Conservation (phyloP, 2,888 invertebrate genomes). For the Sabatieria punctata region DNA sequence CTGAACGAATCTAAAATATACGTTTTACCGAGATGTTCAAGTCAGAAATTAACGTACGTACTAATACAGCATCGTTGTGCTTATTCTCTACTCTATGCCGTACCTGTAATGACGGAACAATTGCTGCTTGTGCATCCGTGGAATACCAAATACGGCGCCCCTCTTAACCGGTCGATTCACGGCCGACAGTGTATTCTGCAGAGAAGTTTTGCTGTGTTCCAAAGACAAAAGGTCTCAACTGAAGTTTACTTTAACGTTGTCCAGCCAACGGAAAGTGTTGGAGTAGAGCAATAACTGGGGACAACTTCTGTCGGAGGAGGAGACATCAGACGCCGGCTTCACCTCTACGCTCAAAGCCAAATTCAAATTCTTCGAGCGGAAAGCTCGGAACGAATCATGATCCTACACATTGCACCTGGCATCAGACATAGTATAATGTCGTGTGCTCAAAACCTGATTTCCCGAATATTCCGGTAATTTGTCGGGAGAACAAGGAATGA, state of each 20-base stretch:
- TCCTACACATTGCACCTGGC: conserved; percentile 39
- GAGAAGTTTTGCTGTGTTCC: conserved; percentile 8
- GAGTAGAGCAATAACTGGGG: conserved; percentile 24
- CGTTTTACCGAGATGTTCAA: background rate
- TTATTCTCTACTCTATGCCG: background rate
- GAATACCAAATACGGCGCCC: conserved; percentile 67
- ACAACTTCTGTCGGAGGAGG: conserved; percentile 5
- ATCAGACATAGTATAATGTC: background rate
- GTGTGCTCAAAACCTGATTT: conserved; percentile 49
- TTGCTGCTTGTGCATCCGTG: conserved; percentile 67
- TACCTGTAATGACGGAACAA: conserved; percentile 60
- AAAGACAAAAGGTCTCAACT: background rate
- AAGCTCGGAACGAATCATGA: conserved; percentile 86
- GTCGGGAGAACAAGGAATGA: conserved; percentile 85
- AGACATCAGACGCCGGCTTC: conserved; percentile 35
- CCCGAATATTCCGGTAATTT: conserved; percentile 89
- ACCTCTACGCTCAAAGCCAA: conserved; percentile 61
- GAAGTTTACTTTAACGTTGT: conserved; percentile 53
- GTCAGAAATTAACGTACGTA: background rate
- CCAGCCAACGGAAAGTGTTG: conserved; percentile 28
- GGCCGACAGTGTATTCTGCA: conserved; percentile 47
- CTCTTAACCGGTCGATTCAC: conserved; percentile 84
- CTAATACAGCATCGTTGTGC: background rate
- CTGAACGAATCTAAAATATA: conserved; percentile 56
- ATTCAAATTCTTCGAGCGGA: conserved; percentile 68